phyloP scores from a whole-genome alignment of 2,797 vertebrate genomes.

The Lepilemur septentrionalis region DNA sequence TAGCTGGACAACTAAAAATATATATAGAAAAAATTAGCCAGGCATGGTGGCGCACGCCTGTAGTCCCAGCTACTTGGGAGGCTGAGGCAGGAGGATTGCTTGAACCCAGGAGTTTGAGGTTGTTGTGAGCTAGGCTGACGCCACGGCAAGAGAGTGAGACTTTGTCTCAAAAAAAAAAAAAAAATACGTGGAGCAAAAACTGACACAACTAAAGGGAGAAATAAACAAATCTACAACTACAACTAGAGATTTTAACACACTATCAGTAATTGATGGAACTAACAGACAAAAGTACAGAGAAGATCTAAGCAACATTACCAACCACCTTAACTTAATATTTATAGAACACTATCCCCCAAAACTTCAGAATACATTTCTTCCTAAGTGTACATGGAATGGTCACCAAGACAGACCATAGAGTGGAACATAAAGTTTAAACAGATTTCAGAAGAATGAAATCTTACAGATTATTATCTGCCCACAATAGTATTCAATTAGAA shows the following conservation, averaged over 20 bases:
- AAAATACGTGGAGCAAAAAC: not conserved
- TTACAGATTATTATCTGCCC: constrained; percentile 10
- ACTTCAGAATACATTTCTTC: not conserved
- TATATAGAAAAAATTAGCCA: too few species aligned
- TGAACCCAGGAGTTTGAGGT: too few species aligned
- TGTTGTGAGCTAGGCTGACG: too few species aligned
- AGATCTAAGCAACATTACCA: not conserved
- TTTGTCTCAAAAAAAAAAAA: too few species aligned
- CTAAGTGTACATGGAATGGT: not conserved
- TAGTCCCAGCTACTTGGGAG: too few species aligned
- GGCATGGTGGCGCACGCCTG: too few species aligned
- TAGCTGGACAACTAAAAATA: too few species aligned
- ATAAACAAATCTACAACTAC: not conserved
- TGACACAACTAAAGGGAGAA: not conserved
- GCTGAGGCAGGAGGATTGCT: too few species aligned
- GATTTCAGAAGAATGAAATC: constrained; percentile 38
- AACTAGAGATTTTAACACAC: not conserved
- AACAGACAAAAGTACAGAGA: not conserved
- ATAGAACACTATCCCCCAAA: not conserved
- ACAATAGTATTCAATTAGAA: constrained; percentile 20
- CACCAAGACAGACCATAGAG: not conserved
- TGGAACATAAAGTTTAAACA: not conserved
- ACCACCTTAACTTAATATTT: not conserved
- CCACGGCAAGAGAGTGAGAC: too few species aligned
- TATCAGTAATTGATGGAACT: not conserved